Percentiles rank a stretch among this genome's conserved stretches.
Evolutionary conservation across 1,140 invertebrate genomes (phyloP).

Genomic region (Melipona quadrifasciata): DNA sequence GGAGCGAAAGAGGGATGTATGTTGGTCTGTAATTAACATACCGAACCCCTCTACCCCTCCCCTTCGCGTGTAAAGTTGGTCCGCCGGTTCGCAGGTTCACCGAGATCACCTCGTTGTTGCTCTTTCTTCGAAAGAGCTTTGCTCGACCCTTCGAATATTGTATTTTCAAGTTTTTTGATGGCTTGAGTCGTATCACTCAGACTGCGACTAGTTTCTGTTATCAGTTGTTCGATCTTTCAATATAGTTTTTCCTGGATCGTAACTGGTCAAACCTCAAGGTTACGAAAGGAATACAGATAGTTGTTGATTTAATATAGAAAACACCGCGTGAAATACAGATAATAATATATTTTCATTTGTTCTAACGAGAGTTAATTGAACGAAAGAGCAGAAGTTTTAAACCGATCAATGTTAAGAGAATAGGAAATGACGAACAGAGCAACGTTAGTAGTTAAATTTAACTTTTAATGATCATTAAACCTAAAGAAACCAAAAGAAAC

Average conservation of each 20-base stretch:
- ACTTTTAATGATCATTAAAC: not conserved
- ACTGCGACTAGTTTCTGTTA: no score
- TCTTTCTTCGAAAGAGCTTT: slow-evolving; percentile 17
- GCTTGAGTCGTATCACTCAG: not conserved
- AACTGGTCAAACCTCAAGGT: no score
- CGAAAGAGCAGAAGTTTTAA: no score
- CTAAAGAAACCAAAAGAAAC: not conserved
- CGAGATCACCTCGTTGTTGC: slow-evolving; percentile 49
- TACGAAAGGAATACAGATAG: no score
- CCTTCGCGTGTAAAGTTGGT: slow-evolving; percentile 46
- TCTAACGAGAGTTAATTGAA: no score
- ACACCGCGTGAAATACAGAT: no score
- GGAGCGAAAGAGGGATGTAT: slow-evolving; percentile 63
- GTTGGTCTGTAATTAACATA: slow-evolving; percentile 81
- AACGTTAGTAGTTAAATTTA: not conserved
- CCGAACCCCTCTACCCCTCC: slow-evolving; percentile 71
- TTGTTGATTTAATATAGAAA: no score
- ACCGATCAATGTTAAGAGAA: no score
- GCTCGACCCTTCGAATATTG: not conserved
- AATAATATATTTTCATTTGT: no score
- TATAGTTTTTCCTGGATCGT: no score
- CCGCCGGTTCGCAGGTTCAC: slow-evolving; percentile 63
- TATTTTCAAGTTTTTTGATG: not conserved
- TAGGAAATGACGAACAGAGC: not conserved
- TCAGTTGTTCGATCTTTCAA: not conserved